Conservation (phyloP, 2,797 vertebrate species). For the Pristis pectinata region DNA sequence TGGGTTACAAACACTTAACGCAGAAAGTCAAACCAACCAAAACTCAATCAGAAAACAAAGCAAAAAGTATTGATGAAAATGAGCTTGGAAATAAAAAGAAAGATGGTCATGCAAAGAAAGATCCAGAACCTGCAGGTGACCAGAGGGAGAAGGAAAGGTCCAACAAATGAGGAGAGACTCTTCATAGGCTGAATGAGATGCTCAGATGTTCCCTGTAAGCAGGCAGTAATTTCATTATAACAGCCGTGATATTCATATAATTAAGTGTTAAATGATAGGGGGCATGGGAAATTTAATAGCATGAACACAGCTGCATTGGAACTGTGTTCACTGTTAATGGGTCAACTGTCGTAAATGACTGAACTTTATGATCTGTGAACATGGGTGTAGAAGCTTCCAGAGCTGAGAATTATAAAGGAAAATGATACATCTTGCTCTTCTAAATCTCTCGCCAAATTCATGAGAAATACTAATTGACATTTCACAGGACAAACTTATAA, state of each 20-base stretch:
- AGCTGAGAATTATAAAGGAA: neutral
- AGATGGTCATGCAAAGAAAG: neutral
- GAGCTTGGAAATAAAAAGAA: conserved; percentile 6
- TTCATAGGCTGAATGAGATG: neutral
- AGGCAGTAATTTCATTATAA: conserved; percentile 5
- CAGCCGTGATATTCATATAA: neutral
- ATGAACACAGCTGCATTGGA: neutral
- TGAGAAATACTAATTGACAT: neutral
- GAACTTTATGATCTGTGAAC: neutral
- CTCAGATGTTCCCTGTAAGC: conserved; percentile 19
- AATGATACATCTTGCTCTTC: neutral
- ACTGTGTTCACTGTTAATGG: neutral
- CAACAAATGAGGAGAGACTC: neutral
- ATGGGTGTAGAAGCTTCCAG: neutral
- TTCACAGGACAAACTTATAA: neutral
- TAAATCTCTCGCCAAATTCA: neutral
- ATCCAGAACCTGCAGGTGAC: conserved; percentile 20
- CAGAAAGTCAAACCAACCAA: neutral
- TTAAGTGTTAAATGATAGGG: neutral
- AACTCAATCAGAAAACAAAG: neutral
- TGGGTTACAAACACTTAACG: neutral
- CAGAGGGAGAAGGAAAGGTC: neutral
- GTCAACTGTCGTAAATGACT: neutral
- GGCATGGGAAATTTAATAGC: neutral
- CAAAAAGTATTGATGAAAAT: neutral